Evolutionary conservation across 2,113 vertebrate genomes (phyloP), one percentile per base, ranked within the genome.

Genomic region (Oreochromis spilurus): DNA sequence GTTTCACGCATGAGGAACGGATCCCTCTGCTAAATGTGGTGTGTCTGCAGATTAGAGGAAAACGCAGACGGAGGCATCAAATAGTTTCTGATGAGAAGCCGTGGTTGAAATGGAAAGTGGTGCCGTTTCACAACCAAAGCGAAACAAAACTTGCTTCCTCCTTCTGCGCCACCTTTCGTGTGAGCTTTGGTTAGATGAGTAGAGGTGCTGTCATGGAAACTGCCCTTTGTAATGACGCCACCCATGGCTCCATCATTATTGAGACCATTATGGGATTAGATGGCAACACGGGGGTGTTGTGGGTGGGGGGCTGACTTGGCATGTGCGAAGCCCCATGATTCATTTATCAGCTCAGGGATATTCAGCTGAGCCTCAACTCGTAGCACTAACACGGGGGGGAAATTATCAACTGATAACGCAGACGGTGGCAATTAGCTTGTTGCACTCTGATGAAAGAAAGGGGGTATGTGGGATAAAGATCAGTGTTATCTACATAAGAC

Each of bases 201-300:
- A 65, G 75, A 72, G 85, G 38, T 38, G 85, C 84, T 92, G 90
- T 91, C 87, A 92, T 91, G 88, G 89, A 87, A 95, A 93, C 88
- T 75, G 79, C 72, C 90, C 86, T 82, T 75, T 85, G 70, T 91
- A 93, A 93, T 93, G 90, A 93, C 54, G 53, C 90, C 91, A 91
- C 91, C 93, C 88, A 83, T 86, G 80, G 90, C 84, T 89, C 57
- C n/a, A 29, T 86, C 89, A 91, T 93, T 92, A 93, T 75, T 31
- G 62, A 84, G 85, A 90, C 89, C 83, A 93, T 95, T 93, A 92
- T 82, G 84, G 87, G 82, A 91, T 95, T 91, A 93, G 87, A 93
- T 86, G 48, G 84, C 86, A 81, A 84, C 91, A 50, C 79, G 7
- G 88, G 89, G 89, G 31, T 67, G 34, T 21, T 38, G 34, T 72